Evolutionary conservation across 2,797 vertebrate species (phyloP), one percentile per base, ranked within the genome.

Genomic region (Todus mexicanus): DNA sequence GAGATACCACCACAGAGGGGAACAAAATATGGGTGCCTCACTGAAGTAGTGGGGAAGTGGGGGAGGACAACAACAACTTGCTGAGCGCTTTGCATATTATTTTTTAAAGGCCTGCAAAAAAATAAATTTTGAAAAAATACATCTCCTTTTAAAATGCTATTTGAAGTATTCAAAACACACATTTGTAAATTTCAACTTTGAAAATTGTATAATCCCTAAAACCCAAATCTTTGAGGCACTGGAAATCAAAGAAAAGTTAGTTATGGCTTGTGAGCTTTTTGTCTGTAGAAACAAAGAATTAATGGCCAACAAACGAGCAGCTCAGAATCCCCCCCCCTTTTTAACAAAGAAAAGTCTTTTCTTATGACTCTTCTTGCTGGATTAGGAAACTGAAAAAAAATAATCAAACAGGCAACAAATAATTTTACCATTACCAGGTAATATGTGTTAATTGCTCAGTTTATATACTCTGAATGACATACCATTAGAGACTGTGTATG

Each of bases 391-490:
- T 22, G 16, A 80, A 93, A 89, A 96, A 96, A 73, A 92, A 93
- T 86, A 97, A 97, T 97, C 97, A 98, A 98, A 97, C 90, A 91
- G 96, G 97, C 97, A 98, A 98, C 98, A 98, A 98, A 98, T 98
- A 98, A 98, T 98, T 98, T 98, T 98, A 98, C 98, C 98, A 98
- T 98, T 98, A 98, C 98, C 98, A 98, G 98, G 98, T 99, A 98
- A 99, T 98, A 98, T 97, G 98, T 98, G 98, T 98, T 98, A 98
- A 99, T 99, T 98, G 98, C 98, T 99, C 98, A 98, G 98, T 98
- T 98, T 98, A 98, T 98, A 98, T 98, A 98, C 98, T 98, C 97
- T 95, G 98, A 98, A 98, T 98, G 97, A 98, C 97, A 98, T 98
- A 98, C 98, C 98, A 98, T 98, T 98, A 98, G 98, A 98, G 98